These are phyloP conservation scores for Pachymerium ferrugineum DNA, from an alignment of 2,888 invertebrate species.

Conservation along the genomic window DNA sequence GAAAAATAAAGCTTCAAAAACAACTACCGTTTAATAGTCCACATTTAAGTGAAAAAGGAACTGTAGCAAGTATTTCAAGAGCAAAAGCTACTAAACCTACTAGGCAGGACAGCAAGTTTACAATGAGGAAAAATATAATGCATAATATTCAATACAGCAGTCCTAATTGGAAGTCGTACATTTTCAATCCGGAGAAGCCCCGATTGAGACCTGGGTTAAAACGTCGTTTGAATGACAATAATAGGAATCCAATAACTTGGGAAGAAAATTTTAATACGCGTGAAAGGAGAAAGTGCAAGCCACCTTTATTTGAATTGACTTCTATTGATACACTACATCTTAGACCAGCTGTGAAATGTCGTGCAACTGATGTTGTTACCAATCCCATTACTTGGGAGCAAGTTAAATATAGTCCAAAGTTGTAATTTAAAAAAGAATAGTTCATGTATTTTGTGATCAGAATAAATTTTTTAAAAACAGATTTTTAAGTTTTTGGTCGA, in stretches of 20 bases:
- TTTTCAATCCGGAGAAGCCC: neutral
- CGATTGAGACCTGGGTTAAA: neutral
- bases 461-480: too few species aligned
- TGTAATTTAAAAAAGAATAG: too few species aligned
- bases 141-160: neutral
- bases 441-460: too few species aligned
- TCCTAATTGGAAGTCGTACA: neutral
- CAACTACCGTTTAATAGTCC: too few species aligned
- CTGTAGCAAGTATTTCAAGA: too few species aligned
- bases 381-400: neutral
- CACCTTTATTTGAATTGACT: neutral
- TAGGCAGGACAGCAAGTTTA: neutral
- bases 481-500: too few species aligned
- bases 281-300: neutral
- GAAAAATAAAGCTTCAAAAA: too few species aligned
- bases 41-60: too few species aligned
- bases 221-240: neutral
- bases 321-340: neutral
- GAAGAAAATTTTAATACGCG: neutral
- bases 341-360: neutral
- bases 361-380: neutral
- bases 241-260: neutral
- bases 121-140: neutral
- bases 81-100: too few species aligned
- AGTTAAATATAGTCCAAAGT: neutral